Evolutionary conservation across 2,888 invertebrate species (phyloP), one percentile per base, ranked within the genome.

Genomic region (Gnatocerus cornutus): DNA sequence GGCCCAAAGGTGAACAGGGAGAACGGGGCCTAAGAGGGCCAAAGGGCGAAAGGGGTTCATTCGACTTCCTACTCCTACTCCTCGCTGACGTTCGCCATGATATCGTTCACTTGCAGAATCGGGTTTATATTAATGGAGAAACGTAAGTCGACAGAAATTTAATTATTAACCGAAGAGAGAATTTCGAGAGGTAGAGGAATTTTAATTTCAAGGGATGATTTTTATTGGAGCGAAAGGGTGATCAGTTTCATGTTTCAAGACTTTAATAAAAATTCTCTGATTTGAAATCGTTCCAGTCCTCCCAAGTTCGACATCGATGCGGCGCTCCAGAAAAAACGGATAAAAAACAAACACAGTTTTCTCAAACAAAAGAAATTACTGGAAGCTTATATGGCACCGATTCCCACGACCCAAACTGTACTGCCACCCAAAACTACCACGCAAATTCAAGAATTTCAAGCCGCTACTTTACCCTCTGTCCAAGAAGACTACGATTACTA

Each of bases 31-130:
- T 87, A 0, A 83, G 88, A 30, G 91, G 91, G 0, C 85, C 88
- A 0, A 87, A 88, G 62, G 90, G 90, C 0, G 89, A 90, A 1
- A 87, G 87, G 63, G 90, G 89, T 1, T 89, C 90, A 1, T 84
- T 91, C 61, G 91, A 91, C 80, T 87, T 90, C 69, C 86, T 91
- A 81, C 84, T 91, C 50, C 85, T 91, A 0, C 84, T 91, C 76
- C 82, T 91, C 71, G 90, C 91, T 1, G 91, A 91, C 77, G 82
- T 91, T 30, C 84, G 89, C 62, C 89, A 90, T 72, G 90, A 90
- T 76, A 88, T 91, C 69, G 87, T 87, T 52, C 89, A 89, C 76
- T 81, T 91, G 39, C 90, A 91, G 78, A 84, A 87, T 16, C 86
- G 84, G 75, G 89, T 91, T 1, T 91, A 88, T 73, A 82, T 82